phyloP scores from a whole-genome alignment of 2,888 invertebrate species.

The Gari tellinella region DNA sequence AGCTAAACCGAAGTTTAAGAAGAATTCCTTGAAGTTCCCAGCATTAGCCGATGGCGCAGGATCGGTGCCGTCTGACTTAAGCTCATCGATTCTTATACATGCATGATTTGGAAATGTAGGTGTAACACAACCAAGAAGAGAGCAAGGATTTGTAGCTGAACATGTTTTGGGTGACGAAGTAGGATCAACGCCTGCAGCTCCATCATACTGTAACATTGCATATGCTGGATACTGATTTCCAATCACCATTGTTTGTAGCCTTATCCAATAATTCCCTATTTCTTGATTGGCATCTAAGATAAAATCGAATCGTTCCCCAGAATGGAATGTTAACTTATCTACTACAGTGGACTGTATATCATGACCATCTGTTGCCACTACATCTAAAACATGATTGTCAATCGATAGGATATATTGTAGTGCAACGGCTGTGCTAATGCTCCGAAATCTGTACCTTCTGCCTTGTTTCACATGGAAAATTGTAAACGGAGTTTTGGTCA shows the following conservation, averaged over 20 bases:
- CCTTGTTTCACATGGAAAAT: slow-evolving; percentile 50
- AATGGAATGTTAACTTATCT: slow-evolving; percentile 67
- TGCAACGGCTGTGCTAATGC: slow-evolving; percentile 65
- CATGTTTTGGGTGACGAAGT: slow-evolving; percentile 39
- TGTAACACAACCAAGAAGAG: slow-evolving; percentile 64
- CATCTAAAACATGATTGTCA: slow-evolving; percentile 64
- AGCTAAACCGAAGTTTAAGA: slow-evolving; percentile 70
- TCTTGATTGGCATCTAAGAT: slow-evolving; percentile 62
- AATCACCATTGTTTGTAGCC: no score
- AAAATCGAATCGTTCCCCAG: slow-evolving; percentile 77
- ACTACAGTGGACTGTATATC: slow-evolving; percentile 58
- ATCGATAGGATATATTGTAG: slow-evolving; percentile 69
- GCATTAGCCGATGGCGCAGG: slow-evolving; percentile 21
- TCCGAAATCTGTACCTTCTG: slow-evolving; percentile 62
- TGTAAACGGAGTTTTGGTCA: slow-evolving; percentile 49
- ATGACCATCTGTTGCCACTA: slow-evolving; percentile 71
- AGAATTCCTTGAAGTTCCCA: no score
- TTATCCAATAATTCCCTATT: slow-evolving; percentile 72
- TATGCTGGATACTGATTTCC: no score
- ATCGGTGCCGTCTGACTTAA: slow-evolving; percentile 31
- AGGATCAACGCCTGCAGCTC: slow-evolving; percentile 54
- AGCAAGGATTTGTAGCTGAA: slow-evolving; percentile 50
- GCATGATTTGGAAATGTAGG: slow-evolving; percentile 1
- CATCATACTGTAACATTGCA: slow-evolving; percentile 66
- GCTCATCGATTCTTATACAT: slow-evolving; percentile 54